Base-by-base conservation (phyloP, 2,888 invertebrate genomes). In the Drosophila mimica region DNA sequence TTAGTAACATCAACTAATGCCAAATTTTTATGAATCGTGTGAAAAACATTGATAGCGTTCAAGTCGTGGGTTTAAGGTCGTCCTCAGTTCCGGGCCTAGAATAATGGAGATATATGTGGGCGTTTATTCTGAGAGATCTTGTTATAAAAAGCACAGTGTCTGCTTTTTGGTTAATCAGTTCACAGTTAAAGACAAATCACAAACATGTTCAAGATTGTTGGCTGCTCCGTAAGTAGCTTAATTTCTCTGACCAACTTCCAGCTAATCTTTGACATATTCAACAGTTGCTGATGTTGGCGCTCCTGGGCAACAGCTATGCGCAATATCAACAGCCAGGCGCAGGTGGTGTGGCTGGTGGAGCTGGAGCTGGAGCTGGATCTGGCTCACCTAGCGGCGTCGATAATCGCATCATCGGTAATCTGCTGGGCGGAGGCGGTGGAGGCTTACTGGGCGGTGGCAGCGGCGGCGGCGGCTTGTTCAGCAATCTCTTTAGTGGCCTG, bases 21-120 rank as follows among this genome's bases (percentile, higher is more conserved):
- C 53, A 73, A 74, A 78, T 64, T 38, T 60, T 79, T 71, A 73
- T 71, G 62, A 71, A 81, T 68, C 79, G 79, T 87, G 89, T 62
- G 89, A 88, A 86, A 76, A 79, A 30, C 84, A 90, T 90, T 90
- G 83, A 87, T 53, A n/a, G 64, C 76, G 91, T 78, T 74, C 82
- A 82, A 63, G 36, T 61, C 34, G 36, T 40, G 74, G 69, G 91
- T 90, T 91, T 77, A 89, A 91, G 91, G 91, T 84, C 76, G 48
- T 20, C 34, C 53, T 7, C 17, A 68, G 63, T 88, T 89, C 83
- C 86, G 88, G 71, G 49, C 62, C 59, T 7, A 28, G 53, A 28
- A 28, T 17, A 7, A 17, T 25, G 17, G 3, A 46, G 46, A 25
- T 15, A 25, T 59, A 60, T 40, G 88, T 85, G 83, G 91, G 88